Percentiles rank a stretch among this genome's conserved stretches.
phyloP scores from a whole-genome alignment of 2,797 vertebrate genomes.

The Microtus californicus region DNA sequence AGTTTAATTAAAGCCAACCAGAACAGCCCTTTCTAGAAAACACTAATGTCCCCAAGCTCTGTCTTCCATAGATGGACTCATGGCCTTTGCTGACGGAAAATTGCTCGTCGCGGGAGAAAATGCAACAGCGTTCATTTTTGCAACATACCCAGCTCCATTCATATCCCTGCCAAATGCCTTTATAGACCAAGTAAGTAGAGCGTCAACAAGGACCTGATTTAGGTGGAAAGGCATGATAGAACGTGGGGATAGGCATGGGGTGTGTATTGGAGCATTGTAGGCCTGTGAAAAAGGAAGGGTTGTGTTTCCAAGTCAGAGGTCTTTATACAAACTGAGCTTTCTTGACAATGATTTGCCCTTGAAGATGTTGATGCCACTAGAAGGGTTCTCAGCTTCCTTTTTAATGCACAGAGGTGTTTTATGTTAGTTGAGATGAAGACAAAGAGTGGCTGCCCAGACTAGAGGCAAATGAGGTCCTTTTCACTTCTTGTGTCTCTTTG shows the following conservation, averaged over 20 bases:
- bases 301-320: neutral
- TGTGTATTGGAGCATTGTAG: fast-evolving
- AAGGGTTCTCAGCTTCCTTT: neutral
- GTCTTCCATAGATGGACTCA: slow-evolving; percentile 92
- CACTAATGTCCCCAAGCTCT: slow-evolving; percentile 36
- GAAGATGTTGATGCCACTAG: neutral
- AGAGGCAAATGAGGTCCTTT: neutral
- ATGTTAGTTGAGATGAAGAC: neutral
- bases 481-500: neutral
- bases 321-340: neutral
- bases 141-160: slow-evolving; percentile 94
- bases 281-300: neutral
- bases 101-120: slow-evolving; percentile 92
- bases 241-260: neutral
- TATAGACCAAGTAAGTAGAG: slow-evolving; percentile 93
- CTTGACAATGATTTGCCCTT: neutral
- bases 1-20: neutral
- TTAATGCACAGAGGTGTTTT: neutral
- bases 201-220: neutral
- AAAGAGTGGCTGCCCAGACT: neutral
- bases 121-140: slow-evolving; percentile 96
- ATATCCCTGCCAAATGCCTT: slow-evolving; percentile 94
- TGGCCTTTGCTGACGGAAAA: slow-evolving; percentile 90
- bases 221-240: neutral
- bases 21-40: neutral